Evolutionary conservation across 2,113 vertebrate species (phyloP).

Genomic region (Macrotis lagotis): DNA sequence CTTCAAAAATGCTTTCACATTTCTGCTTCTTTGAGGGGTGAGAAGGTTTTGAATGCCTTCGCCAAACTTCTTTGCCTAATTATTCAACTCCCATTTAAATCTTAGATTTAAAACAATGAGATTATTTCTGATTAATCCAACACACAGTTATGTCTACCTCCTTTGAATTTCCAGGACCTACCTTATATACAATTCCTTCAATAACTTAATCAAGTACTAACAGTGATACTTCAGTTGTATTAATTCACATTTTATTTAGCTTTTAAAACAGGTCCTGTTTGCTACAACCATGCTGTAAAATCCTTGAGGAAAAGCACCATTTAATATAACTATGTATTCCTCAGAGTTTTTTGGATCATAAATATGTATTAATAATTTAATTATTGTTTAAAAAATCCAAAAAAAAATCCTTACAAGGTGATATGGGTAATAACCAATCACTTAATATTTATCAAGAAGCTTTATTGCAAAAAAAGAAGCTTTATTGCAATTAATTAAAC

Average conservation of each 20-base stretch:
- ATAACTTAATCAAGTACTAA: neutral
- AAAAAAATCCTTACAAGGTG: neutral
- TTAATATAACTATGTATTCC: neutral
- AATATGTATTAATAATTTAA: neutral
- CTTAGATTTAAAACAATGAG: neutral
- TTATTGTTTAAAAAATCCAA: neutral
- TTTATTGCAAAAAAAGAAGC: neutral
- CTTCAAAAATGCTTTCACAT: neutral
- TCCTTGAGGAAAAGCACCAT: neutral
- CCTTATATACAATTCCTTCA: neutral
- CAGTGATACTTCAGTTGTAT: neutral
- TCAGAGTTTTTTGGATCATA: neutral
- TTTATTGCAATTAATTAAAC: neutral
- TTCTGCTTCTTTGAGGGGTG: neutral
- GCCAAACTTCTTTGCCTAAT: neutral
- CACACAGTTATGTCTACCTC: neutral
- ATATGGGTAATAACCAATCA: neutral
- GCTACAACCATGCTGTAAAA: neutral
- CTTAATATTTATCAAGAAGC: neutral
- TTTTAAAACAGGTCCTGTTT: neutral
- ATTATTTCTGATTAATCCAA: neutral
- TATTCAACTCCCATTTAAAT: neutral
- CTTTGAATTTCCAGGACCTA: neutral
- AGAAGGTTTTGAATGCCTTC: neutral
- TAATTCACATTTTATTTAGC: neutral